Evolutionary conservation across 2,888 invertebrate species (phyloP), one percentile per base, ranked within the genome.

Genomic region (Dicyrtomina minuta): DNA sequence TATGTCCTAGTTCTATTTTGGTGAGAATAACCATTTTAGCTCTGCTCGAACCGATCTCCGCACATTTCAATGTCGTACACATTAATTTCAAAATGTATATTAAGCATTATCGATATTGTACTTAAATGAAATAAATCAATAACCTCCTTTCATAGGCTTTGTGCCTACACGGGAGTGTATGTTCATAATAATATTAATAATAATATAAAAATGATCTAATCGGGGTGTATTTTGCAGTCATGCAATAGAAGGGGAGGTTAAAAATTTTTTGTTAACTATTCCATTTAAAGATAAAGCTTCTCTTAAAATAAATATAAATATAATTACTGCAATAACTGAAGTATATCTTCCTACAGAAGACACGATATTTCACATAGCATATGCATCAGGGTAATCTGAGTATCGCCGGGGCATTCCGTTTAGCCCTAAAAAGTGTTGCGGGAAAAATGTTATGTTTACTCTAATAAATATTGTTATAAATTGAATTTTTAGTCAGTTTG

Each of bases 371-470:
- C 89, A 89, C 66, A 84, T 80, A 74, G 85, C 83, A 79, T 86
- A 89, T 26, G 84, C 83, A 82, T 89, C 88, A 0, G 89, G 88
- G 66, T 89, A 90, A 81, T 90, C 88, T 2, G 89, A 87, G 64
- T 90, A 90, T 72, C 90, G 90, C 68, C 90, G 90, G 58, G 90
- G 90, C 83, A 90, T 90, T 0, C 89, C 88, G 33, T 84, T 84
- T 83, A 89, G 80, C 64, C 89, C 88, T 82, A 89, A 81, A 79
- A 91, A 90, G 83, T 91, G 89, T 85, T 89, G 88, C 0, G 90
- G 90, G n/a, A 91, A 90, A 82, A 91, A 89, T 0, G 89, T 90
- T 85, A 90, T 80, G 84, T 90, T 91, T 77, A 91, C 89, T 71
- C 90, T 89, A 79, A 89, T 81, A 85, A 90, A 90, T 85, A 90